Evolutionary conservation across 2,113 vertebrate species (phyloP).

Genomic region (Syngnathus floridae): DNA sequence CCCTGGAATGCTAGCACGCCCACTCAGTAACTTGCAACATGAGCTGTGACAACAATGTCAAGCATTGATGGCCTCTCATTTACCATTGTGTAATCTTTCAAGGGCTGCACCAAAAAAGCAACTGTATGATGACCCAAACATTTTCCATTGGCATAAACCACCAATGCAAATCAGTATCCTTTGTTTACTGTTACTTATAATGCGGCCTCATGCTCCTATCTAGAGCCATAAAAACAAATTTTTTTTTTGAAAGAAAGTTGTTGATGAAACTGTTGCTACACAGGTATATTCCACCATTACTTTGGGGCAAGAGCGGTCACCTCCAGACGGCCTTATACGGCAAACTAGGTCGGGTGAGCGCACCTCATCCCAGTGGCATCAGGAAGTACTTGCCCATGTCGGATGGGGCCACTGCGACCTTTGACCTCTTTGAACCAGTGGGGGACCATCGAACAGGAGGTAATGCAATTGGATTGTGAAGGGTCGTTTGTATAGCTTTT

Average conservation of each 20-base stretch:
- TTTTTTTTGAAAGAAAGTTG: neutral
- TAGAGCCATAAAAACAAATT: neutral
- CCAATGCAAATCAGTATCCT: constrained; percentile 8
- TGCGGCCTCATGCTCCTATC: neutral
- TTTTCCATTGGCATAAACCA: neutral
- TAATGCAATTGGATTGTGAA: constrained; percentile 47
- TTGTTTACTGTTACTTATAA: neutral
- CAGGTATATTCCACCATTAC: constrained; percentile 92
- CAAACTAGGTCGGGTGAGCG: constrained; percentile 91
- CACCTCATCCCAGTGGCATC: constrained; percentile 83
- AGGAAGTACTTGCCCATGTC: constrained; percentile 94
- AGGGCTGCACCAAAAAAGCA: constrained; percentile 5
- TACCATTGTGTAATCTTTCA: neutral
- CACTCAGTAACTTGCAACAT: constrained; percentile 15
- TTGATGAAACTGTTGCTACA: constrained; percentile 26
- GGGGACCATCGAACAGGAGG: constrained; percentile 88
- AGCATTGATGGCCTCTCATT: neutral
- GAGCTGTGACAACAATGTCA: constrained; percentile 11
- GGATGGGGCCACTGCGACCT: constrained; percentile 92
- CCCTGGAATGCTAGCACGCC: constrained; percentile 9
- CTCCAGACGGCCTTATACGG: constrained; percentile 95
- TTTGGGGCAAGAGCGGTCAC: constrained; percentile 97
- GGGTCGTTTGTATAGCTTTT: too few relatives aligned
- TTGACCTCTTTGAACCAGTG: constrained; percentile 92
- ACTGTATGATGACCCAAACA: neutral